Conservation (phyloP, 2,797 vertebrate species). For the Lutra lutra region DNA sequence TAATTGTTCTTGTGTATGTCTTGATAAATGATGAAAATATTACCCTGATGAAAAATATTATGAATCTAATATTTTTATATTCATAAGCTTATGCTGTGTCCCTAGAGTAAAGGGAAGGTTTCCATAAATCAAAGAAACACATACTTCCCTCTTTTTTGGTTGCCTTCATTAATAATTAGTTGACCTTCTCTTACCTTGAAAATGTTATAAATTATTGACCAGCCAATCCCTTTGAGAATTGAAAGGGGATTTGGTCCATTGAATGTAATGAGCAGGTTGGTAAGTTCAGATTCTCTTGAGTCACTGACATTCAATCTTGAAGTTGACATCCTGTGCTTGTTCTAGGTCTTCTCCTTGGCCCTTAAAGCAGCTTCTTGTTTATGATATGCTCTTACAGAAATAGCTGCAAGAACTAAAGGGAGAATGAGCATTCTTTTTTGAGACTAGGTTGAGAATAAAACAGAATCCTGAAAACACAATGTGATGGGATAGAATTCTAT, state of each 20-base stretch:
- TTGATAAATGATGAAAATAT: conserved; percentile 68
- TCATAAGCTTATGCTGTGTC: conserved; percentile 1
- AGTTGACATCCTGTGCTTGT: neutral
- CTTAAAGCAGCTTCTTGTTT: neutral
- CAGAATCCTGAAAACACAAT: conserved; percentile 3
- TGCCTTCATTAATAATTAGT: conserved; percentile 69
- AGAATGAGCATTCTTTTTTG: conserved; percentile 22
- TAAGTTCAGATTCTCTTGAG: conserved; percentile 21
- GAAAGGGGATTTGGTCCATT: neutral
- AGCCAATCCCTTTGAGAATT: conserved; percentile 20
- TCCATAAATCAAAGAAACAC: conserved; percentile 50
- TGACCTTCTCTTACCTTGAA: conserved; percentile 39
- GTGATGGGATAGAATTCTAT: neutral
- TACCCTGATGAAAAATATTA: conserved; percentile 41
- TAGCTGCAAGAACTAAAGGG: neutral
- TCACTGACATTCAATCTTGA: neutral
- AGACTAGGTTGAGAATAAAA: neutral
- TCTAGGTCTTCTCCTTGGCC: neutral
- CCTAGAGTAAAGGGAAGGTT: conserved; percentile 20
- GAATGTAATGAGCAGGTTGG: neutral
- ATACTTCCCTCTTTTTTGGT: conserved; percentile 38
- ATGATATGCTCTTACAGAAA: conserved; percentile 19
- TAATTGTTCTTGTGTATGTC: conserved; percentile 43
- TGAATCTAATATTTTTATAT: conserved; percentile 61
- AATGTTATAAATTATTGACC: conserved; percentile 47